These are phyloP conservation scores for Caradrina clavipalpis DNA, from an alignment of 2,888 invertebrate species.

Conservation along the genomic window DNA sequence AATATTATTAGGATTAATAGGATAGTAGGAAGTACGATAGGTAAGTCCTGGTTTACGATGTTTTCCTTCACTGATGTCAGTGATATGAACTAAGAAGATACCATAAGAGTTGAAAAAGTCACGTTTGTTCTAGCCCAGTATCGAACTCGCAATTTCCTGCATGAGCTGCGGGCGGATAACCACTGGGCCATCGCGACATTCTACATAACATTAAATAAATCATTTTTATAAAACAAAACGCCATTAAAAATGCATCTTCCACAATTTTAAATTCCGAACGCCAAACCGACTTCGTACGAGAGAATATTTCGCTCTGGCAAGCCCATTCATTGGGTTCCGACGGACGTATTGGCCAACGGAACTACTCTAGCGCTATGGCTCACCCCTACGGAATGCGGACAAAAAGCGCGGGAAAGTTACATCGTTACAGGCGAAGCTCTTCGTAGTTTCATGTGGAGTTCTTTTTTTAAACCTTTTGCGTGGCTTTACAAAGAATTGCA, in stretches of 20 bases:
- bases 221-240: no score
- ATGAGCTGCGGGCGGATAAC: no score
- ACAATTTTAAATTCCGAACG: constrained; percentile 49
- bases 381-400: constrained; percentile 52
- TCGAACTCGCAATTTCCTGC: no score
- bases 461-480: constrained; percentile 17
- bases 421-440: constrained; percentile 48
- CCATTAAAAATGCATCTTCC: constrained; percentile 39
- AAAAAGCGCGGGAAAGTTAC: constrained; percentile 53
- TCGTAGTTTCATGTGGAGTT: constrained; percentile 26
- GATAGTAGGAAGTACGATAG: no score
- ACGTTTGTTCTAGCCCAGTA: no score
- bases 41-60: no score
- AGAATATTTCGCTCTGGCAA: constrained; percentile 59
- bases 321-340: constrained; percentile 59
- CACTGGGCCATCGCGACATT: no score
- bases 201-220: no score
- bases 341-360: constrained; percentile 60
- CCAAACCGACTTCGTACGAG: constrained; percentile 42
- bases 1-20: no score
- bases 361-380: constrained; percentile 45
- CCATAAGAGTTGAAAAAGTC: no score
- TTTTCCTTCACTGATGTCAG: no score
- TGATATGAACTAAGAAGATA: no score
- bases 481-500: constrained; percentile 27